Evolutionary conservation across 2,888 invertebrate species (phyloP), one percentile per base, ranked within the genome.

Genomic region (Asteroscopus sphinx): DNA sequence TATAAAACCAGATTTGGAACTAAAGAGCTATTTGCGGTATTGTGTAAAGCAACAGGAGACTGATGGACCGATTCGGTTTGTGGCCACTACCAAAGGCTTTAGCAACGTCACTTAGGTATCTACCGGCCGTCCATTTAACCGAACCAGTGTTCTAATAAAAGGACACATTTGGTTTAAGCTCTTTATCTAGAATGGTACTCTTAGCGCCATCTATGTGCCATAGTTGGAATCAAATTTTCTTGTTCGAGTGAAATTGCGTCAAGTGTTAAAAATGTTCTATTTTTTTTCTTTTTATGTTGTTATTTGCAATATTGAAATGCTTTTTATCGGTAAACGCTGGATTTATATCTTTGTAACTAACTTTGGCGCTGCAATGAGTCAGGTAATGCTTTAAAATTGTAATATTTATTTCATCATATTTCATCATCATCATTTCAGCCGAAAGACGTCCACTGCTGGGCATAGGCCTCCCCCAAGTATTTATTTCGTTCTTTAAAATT

Each of bases 41-140:
- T 68, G 71, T 65, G 33, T 67, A 62, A 68, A 68, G 74, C 66
- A 76, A 76, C 68, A 70, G 46, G 68, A 73, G 59, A 66, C 61
- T 64, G 77, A 71, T 73, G 63, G 63, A 62, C 55, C 58, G 58
- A 66, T 66, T 73, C 55, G 63, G 61, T 68, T 39, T 62, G 71
- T 52, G 59, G 37, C 59, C 44, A 47, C 63, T 59, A 62, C 54
- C 65, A 70, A 71, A 71, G 63, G 71, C 65, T 76, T 73, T 68
- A 63, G 63, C 46, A 63, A 76, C 58, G 59, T 73, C 61, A 66
- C 74, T 71, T 71, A 68, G 51, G 61, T 64, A 68, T 49, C 49
- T 61, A 68, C 53, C 49, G 42, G 49, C 48, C 21, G 59, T 62
- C 63, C 74, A 76, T 76, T 73, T 68, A 73, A 68, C 65, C 59